phyloP scores from a whole-genome alignment of 2,888 invertebrate species.

The Rhingia rostrata region DNA sequence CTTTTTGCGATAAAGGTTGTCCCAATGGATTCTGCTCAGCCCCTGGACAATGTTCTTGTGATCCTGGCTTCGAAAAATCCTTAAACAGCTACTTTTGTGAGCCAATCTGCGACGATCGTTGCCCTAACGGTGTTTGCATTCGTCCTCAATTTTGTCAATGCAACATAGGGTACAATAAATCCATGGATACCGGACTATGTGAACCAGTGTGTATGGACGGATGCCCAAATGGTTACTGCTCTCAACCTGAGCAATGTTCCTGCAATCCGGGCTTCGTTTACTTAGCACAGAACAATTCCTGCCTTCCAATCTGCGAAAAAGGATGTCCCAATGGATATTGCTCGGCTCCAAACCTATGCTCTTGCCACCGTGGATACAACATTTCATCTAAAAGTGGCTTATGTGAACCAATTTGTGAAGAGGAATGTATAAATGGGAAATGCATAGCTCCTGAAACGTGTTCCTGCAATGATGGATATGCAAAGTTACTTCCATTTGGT shows the following conservation, averaged over 20 bases:
- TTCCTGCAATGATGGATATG: constrained; percentile 49
- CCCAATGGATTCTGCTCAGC: constrained; percentile 77
- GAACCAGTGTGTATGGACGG: constrained; percentile 77
- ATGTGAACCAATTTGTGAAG: constrained; percentile 75
- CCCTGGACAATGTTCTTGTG: constrained; percentile 82
- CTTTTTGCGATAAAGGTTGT: constrained; percentile 58
- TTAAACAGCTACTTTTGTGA: constrained; percentile 76
- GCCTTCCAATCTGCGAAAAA: constrained; percentile 44
- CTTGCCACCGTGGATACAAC: constrained; percentile 75
- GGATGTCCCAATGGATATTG: constrained; percentile 77
- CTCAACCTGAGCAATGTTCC: constrained; percentile 77
- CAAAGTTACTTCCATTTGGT: background rate
- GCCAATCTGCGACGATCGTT: constrained; percentile 77
- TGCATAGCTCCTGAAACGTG: constrained; percentile 78
- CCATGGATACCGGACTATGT: constrained; percentile 74
- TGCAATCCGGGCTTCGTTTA: constrained; percentile 67
- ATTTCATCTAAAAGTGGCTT: constrained; percentile 17
- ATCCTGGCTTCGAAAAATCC: constrained; percentile 74
- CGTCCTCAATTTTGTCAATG: constrained; percentile 23
- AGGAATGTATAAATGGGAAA: constrained; percentile 75
- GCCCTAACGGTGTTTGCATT: constrained; percentile 82
- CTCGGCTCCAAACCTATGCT: constrained; percentile 75
- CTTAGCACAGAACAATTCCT: constrained; percentile 79
- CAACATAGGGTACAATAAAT: constrained; percentile 16
- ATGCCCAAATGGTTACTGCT: constrained; percentile 80